Evolutionary conservation across 2,888 invertebrate species (phyloP).

Genomic region (Eupithecia subumbrata): DNA sequence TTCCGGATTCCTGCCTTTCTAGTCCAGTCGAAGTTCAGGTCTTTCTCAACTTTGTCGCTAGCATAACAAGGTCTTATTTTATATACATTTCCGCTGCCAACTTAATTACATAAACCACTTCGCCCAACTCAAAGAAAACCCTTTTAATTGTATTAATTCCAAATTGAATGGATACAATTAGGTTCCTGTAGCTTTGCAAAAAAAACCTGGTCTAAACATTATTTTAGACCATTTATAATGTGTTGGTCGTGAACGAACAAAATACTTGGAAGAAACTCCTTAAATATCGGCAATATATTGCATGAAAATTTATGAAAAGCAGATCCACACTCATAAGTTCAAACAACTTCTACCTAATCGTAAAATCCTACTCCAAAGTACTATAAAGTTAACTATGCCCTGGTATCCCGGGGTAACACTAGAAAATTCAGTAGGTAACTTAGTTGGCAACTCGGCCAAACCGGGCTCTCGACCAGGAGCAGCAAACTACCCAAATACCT

Average conservation of each 20-base stretch:
- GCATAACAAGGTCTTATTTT: too few species aligned
- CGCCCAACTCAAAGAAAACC: too few species aligned
- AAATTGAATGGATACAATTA: too few species aligned
- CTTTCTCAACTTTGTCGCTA: too few species aligned
- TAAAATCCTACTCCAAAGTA: slow-evolving; percentile 5
- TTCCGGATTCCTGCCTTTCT: too few species aligned
- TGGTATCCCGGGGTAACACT: slow-evolving; percentile 22
- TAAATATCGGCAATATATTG: neutral
- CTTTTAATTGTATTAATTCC: too few species aligned
- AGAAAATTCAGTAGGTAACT: slow-evolving; percentile 36
- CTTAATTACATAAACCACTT: too few species aligned
- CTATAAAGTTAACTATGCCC: slow-evolving; percentile 9
- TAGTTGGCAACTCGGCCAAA: slow-evolving; percentile 28
- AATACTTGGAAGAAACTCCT: neutral
- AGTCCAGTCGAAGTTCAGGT: too few species aligned
- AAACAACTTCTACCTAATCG: neutral
- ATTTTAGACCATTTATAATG: neutral
- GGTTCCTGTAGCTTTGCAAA: too few species aligned
- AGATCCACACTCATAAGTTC: neutral
- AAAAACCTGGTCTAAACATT: too few species aligned
- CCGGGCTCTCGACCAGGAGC: slow-evolving; percentile 23
- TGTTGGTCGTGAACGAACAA: too few species aligned
- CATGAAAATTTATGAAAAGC: neutral
- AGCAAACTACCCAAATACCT: slow-evolving; percentile 34
- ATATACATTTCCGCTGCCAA: too few species aligned